Percentiles rank a stretch among this genome's conserved stretches.
phyloP scores from a whole-genome alignment of 2,888 invertebrate species.

The Hyalella azteca region DNA sequence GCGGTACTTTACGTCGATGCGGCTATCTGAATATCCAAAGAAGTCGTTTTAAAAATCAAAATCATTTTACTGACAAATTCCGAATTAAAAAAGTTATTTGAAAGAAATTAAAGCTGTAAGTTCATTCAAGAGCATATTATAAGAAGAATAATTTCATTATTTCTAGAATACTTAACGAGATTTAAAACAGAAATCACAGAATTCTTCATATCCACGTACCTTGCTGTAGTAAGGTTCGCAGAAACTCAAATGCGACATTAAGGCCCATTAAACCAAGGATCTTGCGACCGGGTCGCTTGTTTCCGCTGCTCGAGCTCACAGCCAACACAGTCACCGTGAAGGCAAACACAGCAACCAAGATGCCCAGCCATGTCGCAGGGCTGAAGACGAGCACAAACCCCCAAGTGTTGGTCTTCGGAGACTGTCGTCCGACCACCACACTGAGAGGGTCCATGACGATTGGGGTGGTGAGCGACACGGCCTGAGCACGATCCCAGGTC shows the following conservation, averaged over 20 bases:
- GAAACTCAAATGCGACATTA: background rate
- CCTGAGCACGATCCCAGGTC: background rate
- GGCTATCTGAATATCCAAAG: background rate
- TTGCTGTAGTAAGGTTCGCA: constrained; percentile 2
- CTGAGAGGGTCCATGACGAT: constrained; percentile 26
- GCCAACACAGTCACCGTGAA: background rate
- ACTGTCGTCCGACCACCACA: constrained; percentile 8
- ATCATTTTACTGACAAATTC: background rate
- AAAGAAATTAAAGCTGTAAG: background rate
- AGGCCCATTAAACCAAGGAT: too few species aligned
- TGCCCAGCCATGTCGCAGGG: constrained; percentile 15
- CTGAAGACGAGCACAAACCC: constrained; percentile 18
- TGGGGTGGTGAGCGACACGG: constrained; percentile 30
- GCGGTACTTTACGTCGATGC: background rate
- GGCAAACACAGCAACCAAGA: background rate
- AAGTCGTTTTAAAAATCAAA: background rate
- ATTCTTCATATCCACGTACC: background rate
- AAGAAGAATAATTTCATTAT: background rate
- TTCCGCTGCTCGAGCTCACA: background rate
- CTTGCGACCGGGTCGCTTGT: background rate
- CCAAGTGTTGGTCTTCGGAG: constrained; percentile 37
- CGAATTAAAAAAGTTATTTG: background rate
- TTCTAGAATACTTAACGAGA: background rate
- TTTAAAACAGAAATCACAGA: background rate
- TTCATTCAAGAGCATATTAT: background rate